A percentile compares a stretch with the other conserved stretches of the same genome.
phyloP scores from a whole-genome alignment of 2,888 invertebrate genomes.

The Gandaritis pyraliata region DNA sequence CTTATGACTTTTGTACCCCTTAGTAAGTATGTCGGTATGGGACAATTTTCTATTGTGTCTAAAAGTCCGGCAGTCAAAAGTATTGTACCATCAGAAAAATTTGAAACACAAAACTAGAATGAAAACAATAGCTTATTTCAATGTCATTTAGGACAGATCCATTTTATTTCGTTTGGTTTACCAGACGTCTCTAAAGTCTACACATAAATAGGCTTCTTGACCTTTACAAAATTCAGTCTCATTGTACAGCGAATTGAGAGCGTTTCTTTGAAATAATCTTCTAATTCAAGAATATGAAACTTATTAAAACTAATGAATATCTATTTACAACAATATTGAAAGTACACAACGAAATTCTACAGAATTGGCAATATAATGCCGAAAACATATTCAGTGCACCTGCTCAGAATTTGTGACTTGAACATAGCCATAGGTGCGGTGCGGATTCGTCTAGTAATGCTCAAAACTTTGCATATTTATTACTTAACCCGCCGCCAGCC shows the following conservation, averaged over 20 bases:
- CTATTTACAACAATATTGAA: background rate
- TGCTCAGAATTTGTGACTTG: slow-evolving; percentile 64
- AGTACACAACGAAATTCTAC: background rate
- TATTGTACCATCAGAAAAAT: too few relatives aligned
- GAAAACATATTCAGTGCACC: slow-evolving; percentile 74
- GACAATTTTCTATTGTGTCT: too few relatives aligned
- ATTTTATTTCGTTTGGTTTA: too few relatives aligned
- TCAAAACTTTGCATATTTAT: slow-evolving; percentile 78
- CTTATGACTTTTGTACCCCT: background rate
- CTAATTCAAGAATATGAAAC: too few relatives aligned
- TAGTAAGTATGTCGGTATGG: background rate
- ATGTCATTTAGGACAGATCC: too few relatives aligned
- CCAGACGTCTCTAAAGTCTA: too few relatives aligned
- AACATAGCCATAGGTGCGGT: slow-evolving; percentile 63
- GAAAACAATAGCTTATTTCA: too few relatives aligned
- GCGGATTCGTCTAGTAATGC: slow-evolving; percentile 70
- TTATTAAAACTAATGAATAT: too few relatives aligned
- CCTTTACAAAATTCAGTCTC: background rate
- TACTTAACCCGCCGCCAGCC: slow-evolving; percentile 60
- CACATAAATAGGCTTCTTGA: too few relatives aligned
- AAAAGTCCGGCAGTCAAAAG: too few relatives aligned
- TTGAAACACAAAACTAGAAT: too few relatives aligned
- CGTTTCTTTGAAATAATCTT: too few relatives aligned
- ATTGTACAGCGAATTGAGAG: background rate
- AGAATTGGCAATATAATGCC: slow-evolving; percentile 56